Conservation (phyloP, 2,797 vertebrate genomes). For the Benthosema pterotum region DNA sequence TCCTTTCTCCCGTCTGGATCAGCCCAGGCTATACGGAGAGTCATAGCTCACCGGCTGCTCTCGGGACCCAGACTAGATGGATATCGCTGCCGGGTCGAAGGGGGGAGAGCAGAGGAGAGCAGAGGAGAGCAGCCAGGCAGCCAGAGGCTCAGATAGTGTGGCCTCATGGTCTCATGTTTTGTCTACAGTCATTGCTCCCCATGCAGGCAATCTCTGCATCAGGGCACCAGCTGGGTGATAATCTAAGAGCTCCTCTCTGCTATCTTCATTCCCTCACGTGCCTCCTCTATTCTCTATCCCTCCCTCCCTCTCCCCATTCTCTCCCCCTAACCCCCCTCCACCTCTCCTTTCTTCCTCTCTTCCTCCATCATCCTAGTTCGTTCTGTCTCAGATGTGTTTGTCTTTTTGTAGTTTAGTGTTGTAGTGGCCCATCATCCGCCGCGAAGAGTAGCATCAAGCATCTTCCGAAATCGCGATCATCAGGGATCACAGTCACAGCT, state of each 20-base stretch:
- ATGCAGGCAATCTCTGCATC: slow-evolving; percentile 73
- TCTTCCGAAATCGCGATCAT: slow-evolving; percentile 1
- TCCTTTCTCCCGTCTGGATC: slow-evolving; percentile 9
- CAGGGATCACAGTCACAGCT: slow-evolving; percentile 20
- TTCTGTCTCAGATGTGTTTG: slow-evolving; percentile 19
- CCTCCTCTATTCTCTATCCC: slow-evolving; percentile 1
- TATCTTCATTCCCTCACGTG: slow-evolving; percentile 5
- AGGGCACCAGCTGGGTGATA: slow-evolving; percentile 71
- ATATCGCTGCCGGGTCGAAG: slow-evolving; percentile 44
- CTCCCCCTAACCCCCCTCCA: not conserved
- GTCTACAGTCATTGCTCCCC: slow-evolving; percentile 68
- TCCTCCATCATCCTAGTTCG: slow-evolving; percentile 12
- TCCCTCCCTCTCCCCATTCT: not conserved
- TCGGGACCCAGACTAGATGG: slow-evolving; percentile 54
- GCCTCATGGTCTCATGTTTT: slow-evolving; percentile 73
- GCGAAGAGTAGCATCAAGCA: not conserved
- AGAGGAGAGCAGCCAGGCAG: too few species aligned
- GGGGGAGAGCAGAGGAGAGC: too few species aligned
- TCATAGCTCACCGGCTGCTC: slow-evolving; percentile 45
- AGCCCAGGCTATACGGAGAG: slow-evolving; percentile 28
- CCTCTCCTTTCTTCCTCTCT: not conserved
- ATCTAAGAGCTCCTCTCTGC: slow-evolving; percentile 61
- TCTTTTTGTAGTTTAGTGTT: slow-evolving; percentile 27
- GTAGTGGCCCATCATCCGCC: too few species aligned
- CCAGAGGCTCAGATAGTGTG: slow-evolving; percentile 37